Conservation (phyloP, 2,888 invertebrate species). For the Reticulitermes lucifugus region DNA sequence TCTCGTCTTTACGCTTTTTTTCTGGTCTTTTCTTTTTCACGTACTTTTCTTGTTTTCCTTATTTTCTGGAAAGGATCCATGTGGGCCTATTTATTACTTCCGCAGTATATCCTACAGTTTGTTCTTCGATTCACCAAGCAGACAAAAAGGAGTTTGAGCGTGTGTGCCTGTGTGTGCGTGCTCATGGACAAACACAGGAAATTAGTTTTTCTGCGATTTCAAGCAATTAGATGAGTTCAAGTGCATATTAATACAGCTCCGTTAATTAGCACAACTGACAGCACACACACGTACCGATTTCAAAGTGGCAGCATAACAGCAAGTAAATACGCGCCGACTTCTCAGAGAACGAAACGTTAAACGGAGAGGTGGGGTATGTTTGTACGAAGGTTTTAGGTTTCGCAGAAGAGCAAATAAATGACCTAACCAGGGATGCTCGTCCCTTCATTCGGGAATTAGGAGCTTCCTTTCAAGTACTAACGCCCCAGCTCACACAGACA, state of each 20-base stretch:
- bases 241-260: neutral
- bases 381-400: conserved; percentile 32
- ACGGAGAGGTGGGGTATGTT: conserved; percentile 20
- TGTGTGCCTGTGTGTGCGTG: neutral
- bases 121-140: no score
- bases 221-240: neutral
- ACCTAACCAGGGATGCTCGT: conserved; percentile 21
- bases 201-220: neutral
- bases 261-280: conserved; percentile 24
- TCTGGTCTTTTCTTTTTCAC: no score
- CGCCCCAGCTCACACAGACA: neutral
- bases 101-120: no score
- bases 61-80: no score
- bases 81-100: no score
- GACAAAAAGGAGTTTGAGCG: no score
- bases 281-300: conserved; percentile 4
- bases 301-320: neutral
- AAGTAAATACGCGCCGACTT: conserved; percentile 14
- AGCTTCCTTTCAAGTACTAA: conserved; percentile 43
- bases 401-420: conserved; percentile 41
- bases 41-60: no score
- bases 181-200: neutral
- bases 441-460: conserved; percentile 35
- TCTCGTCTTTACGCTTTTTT: no score
- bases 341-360: conserved; percentile 22